Base-by-base conservation (phyloP, 2,113 vertebrate species). In the Pteronura brasiliensis region DNA sequence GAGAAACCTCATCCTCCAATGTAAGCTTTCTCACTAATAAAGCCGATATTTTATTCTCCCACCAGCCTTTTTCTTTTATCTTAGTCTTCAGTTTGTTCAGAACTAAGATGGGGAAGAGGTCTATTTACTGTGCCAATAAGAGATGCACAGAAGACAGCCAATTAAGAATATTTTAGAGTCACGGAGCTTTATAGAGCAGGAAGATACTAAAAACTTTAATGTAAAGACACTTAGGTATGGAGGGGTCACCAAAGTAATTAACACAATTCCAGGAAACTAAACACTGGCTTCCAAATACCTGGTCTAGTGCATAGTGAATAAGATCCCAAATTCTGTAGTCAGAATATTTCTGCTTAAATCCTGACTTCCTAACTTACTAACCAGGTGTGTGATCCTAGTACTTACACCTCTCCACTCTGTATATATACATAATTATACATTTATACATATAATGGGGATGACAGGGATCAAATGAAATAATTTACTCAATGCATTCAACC, bases 131-230 rank as follows among this genome's bases (percentile, higher is more conserved):
- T 67, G 57, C 31, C 31, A 96, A 55, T 97, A 88, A 97, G 39
- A 92, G 87, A 95, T 72, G 27, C 42, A 65, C 6, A 76, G 42
- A 88, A 87, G 84, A 84, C n/a, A 90, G n/a, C 67, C 49, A 94
- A 79, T 94, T 96, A 96, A 95, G 72, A 96, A 83, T 82, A 88
- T 44, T 90, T 74, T 81, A 90, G 44, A 76, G 47, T 93, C 65
- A 80, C 2, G 12, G 55, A 76, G 61, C 57, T 95, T 96, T 83
- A 72, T 18, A 85, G 63, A 93, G 14, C 20, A 34, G 31, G 10
- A 74, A 71, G 27, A 86, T 63, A 47, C 17, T 80, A 67, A 61
- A 97, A 82, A 31, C 18, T 65, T 89, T 74, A 85, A 61, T 83
- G 39, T 86, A 92, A 96, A 97, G 69, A 96, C 71, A 92, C 13